Evolutionary conservation across 2,888 invertebrate species (phyloP), one percentile per base, ranked within the genome.

Genomic region (Cactoblastis cactorum): DNA sequence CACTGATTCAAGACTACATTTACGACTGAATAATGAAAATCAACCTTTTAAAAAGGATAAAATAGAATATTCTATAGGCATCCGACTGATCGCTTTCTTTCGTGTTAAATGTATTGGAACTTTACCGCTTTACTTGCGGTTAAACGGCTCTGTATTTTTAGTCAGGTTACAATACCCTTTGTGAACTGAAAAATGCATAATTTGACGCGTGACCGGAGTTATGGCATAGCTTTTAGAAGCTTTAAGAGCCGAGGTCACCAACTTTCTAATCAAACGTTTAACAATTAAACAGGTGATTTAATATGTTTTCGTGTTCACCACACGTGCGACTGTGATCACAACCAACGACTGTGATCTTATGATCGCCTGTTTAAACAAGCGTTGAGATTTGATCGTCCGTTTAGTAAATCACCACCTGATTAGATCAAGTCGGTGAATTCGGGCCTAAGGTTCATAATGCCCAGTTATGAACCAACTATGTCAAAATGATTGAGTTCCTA

Each of bases 91-190:
- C 33, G 38, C 38, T 19, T 52, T 54, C 54, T 54, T 54, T 54
- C 19, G 54, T 54, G 54, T 52, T 54, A 48, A 54, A 54, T 54
- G 52, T 54, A 50, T 54, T 32, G 54, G 54, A 54, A 54, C 45
- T 45, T 43, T 49, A 37, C 19, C 41, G 41, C 9, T n/a, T n/a
- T n/a, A n/a, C n/a, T n/a, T 8, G 39, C 41, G 39, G 49, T 41
- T 39, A 43, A 38, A 48, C 50, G 52, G 38, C 45, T 52, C 43
- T 19, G 37, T 54, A 54, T 54, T 54, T 54, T 54, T 54, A 54
- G 54, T 35, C 47, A 28, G 22, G 46, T 49, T 49, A 24, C 46
- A 35, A 34, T 35, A 19, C 47, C 47, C 38, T 48, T 48, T 38
- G 22, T 48, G 38, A 17, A 37, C 9, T 35, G 34, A 28, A 43